Base-by-base conservation (phyloP, 2,888 invertebrate genomes). In the Laspeyria flexula region DNA sequence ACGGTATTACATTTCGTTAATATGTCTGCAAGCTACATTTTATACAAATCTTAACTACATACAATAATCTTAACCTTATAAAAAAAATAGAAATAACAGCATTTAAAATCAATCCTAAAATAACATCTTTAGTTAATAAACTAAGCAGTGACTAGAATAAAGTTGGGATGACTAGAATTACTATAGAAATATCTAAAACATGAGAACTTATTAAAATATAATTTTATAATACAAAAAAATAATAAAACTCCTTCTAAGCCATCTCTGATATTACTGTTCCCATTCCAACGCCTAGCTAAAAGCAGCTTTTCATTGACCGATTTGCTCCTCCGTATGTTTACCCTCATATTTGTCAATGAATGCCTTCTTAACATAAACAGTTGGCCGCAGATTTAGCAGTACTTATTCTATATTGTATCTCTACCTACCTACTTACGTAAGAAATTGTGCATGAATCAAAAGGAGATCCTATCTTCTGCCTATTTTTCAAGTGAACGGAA, bases 401-500 rank as follows among this genome's bases (percentile, higher is more conserved):
- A 63, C 61, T 60, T 68, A 85, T 51, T 46, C 77, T 83, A 85
- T 55, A 85, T 83, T 84, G 74, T 77, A 77, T 84, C 65, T 69
- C 83, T 86, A 86, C 74, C 86, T 90, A 90, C 79, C 85, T 88
- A 86, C 80, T 82, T 89, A 88, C 61, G 73, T 79, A 75, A 83
- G 84, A 88, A 88, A 83, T 90, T 90, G 90, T 90, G 90, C 89
- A 86, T 77, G 75, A 85, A 75, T 79, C 71, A 69, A 81, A 81
- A 57, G 62, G 62, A 67, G 69, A 51, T 53, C 46, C 47, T 59
- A 55, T 65, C 38, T 42, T 51, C 51, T 51, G 46, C 41, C 56
- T 61, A 54, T 65, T 46, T 35, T 55, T 43, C 58, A 58, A 34
- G 55, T 65, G 55, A 69, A 71, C 68, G 59, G 56, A 71, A 63